phyloP scores from a whole-genome alignment of 2,797 vertebrate genomes.

The Hapalemur alaotrensis region DNA sequence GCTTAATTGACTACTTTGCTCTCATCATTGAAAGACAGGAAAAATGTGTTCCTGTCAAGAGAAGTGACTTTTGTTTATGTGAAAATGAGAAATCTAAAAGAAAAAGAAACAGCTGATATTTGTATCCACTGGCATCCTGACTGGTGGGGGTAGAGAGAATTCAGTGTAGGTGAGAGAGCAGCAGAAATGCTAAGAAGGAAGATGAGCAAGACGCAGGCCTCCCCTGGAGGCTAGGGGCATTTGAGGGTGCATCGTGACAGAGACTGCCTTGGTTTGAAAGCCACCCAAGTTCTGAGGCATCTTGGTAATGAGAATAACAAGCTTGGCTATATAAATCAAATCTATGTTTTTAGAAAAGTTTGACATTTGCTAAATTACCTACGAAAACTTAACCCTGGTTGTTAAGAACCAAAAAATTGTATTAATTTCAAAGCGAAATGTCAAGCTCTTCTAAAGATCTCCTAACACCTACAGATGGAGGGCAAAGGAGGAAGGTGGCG shows the following conservation, averaged over 20 bases:
- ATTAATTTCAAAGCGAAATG: conserved; percentile 72
- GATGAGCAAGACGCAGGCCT: not conserved
- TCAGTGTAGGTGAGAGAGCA: not conserved
- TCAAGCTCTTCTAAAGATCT: conserved; percentile 58
- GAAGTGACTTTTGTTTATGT: not conserved
- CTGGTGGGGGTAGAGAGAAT: not conserved
- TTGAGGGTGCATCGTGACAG: not conserved
- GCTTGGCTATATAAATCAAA: conserved; percentile 50
- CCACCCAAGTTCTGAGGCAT: not conserved
- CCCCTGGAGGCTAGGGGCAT: not conserved
- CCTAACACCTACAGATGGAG: conserved; percentile 61
- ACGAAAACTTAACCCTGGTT: conserved; percentile 65
- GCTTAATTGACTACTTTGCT: not conserved
- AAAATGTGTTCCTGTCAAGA: conserved; percentile 10
- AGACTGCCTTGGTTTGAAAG: not conserved
- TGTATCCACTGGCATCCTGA: not conserved
- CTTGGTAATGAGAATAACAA: conserved; percentile 44
- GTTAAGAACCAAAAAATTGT: conserved; percentile 63
- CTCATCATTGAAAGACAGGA: not conserved
- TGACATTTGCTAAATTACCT: conserved; percentile 73
- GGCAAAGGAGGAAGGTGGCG: not conserved
- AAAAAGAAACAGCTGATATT: not conserved
- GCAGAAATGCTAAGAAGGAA: not conserved
- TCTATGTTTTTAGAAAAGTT: conserved; percentile 56
- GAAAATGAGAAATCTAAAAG: not conserved